Evolutionary conservation across 2,888 invertebrate genomes (phyloP).

Genomic region (Aleiodes alternator): DNA sequence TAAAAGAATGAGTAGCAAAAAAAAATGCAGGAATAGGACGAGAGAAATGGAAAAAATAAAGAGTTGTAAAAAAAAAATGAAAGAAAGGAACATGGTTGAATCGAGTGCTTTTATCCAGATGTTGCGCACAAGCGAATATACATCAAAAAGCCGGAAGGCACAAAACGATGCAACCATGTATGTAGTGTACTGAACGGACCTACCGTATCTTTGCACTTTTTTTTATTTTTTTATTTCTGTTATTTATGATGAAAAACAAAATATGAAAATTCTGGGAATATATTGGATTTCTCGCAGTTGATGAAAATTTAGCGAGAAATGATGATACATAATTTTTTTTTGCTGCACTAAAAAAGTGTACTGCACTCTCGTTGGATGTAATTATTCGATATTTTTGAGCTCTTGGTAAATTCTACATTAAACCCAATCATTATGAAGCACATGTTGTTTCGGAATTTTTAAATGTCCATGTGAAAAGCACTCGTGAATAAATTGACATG

Average conservation of each 20-base stretch:
- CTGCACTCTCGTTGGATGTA: too few relatives aligned
- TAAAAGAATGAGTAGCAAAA: neutral
- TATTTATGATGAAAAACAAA: slow-evolving; percentile 28
- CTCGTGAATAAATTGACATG: neutral
- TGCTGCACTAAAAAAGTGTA: too few relatives aligned
- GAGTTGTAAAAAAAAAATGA: slow-evolving; percentile 16
- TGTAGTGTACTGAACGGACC: slow-evolving; percentile 22
- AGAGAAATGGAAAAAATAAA: neutral
- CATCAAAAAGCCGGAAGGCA: slow-evolving; percentile 37
- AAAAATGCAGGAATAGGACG: neutral
- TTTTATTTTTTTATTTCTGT: slow-evolving; percentile 16
- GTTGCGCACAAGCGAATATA: slow-evolving; percentile 32
- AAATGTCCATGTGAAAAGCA: neutral
- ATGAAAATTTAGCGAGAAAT: slow-evolving; percentile 19
- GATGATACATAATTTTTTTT: slow-evolving; percentile 12
- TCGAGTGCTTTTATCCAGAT: slow-evolving; percentile 37
- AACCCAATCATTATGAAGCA: too few relatives aligned
- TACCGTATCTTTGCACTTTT: slow-evolving; percentile 32
- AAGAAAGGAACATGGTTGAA: slow-evolving; percentile 29
- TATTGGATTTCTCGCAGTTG: slow-evolving; percentile 16
- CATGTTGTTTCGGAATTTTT: too few relatives aligned
- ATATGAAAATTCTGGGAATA: slow-evolving; percentile 24
- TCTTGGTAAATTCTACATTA: too few relatives aligned
- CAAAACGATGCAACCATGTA: slow-evolving; percentile 34
- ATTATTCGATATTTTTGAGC: too few relatives aligned